Evolutionary conservation across 2,888 invertebrate species (phyloP), one percentile per base, ranked within the genome.

Genomic region (Ennomos erosarius): DNA sequence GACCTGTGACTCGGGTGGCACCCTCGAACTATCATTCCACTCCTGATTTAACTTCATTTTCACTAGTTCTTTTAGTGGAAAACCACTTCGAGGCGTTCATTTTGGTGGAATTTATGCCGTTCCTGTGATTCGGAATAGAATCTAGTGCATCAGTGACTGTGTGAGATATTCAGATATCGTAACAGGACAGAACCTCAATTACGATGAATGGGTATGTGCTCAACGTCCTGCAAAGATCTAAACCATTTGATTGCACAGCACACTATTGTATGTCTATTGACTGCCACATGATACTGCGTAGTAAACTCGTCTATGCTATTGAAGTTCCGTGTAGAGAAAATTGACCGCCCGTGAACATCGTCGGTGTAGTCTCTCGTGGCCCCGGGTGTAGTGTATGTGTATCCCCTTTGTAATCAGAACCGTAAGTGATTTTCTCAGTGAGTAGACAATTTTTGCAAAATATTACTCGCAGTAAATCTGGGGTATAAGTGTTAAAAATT

Each of bases 1-100:
- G 81, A 84, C 84, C 85, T 83, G 66, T 68, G 82, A 76, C 83
- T 77, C 77, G 75, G 76, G 75, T 76, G 69, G 78, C 70, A 74
- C 78, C 79, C 73, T 69, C 71, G 63, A 65, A 72, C 73, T 66
- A 71, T 73, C 74, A 76, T 69, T 75, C 74, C 69, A 72, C 72
- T 71, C 65, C 60, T 67, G 75, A 72, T 50, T 55, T 59, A 55
- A 55, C 77, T 81, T 79, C 59, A 71, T 67, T 74, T 59, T 69
- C 64, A 54, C 62, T 49, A 60, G 51, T 59, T 57, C 62, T 49
- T 55, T 50, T 54, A 50, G 35, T 50, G 42, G 44, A 52, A 50
- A 55, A 43, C 44, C 47, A 43, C 53, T 56, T 50, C 48, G 46
- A 47, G 10, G 51, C 47, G 47, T 59, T 35, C 46, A 40, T 50